phyloP scores from a whole-genome alignment of 2,113 vertebrate species.

The Archilochus colubris region DNA sequence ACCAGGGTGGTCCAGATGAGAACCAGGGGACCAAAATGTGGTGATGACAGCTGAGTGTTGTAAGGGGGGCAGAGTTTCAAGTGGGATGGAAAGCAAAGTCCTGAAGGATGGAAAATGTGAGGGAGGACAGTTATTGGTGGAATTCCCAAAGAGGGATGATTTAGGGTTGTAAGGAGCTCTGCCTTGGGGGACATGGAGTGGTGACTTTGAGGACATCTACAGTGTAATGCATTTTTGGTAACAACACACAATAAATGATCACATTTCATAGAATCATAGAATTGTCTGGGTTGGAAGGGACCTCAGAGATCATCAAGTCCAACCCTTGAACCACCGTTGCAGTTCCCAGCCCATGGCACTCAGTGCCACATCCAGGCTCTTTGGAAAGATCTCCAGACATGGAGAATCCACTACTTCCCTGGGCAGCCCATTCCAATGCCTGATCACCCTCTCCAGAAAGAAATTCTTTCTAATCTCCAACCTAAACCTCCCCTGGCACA shows the following conservation, averaged over 20 bases:
- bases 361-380: too few species aligned
- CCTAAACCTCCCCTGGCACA: too few species aligned
- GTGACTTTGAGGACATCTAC: neutral
- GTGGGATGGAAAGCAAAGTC: neutral
- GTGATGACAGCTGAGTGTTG: neutral
- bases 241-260: neutral
- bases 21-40: neutral
- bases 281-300: too few species aligned
- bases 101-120: neutral
- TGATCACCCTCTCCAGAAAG: too few species aligned
- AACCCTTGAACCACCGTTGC: too few species aligned
- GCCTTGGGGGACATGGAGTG: neutral
- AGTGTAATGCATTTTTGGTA: neutral
- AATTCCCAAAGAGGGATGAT: neutral
- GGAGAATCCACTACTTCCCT: too few species aligned
- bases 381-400: too few species aligned
- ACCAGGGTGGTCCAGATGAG: neutral
- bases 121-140: neutral
- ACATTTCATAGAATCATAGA: too few species aligned
- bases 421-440: too few species aligned
- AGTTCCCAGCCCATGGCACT: too few species aligned
- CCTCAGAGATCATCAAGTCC: too few species aligned
- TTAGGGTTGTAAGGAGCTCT: neutral
- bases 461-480: too few species aligned
- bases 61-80: neutral